A percentile compares a stretch with the other conserved stretches of the same genome.
These are phyloP conservation scores for Gryon sp. DNA, from an alignment of 1,140 invertebrate species.

Conservation along the genomic window DNA sequence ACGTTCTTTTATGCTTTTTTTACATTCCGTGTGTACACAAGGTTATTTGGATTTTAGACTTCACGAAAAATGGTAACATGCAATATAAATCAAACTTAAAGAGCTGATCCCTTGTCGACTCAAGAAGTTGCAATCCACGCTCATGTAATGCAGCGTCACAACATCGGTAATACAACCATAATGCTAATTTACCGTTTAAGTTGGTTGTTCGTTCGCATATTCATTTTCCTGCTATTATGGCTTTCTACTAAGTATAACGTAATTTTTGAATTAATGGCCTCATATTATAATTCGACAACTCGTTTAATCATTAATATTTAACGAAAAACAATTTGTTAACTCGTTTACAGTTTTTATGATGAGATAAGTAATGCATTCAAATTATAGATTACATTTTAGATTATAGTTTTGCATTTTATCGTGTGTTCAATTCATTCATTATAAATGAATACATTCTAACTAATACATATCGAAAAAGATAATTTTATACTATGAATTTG, in stretches of 20 bases:
- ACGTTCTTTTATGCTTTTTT: too few species aligned
- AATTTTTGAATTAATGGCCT: slow-evolving; percentile 6
- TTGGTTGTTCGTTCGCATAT: slow-evolving; percentile 52
- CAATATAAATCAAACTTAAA: slow-evolving; percentile 74
- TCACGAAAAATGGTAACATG: slow-evolving; percentile 33
- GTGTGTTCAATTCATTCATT: too few species aligned
- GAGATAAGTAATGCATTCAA: too few species aligned
- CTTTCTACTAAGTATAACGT: slow-evolving; percentile 31
- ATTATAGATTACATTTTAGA: too few species aligned
- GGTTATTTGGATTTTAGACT: too few species aligned
- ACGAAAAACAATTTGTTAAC: too few species aligned
- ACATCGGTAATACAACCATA: slow-evolving; percentile 76
- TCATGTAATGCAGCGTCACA: slow-evolving; percentile 73
- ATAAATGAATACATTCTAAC: too few species aligned
- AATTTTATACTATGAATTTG: too few species aligned
- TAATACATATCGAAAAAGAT: too few species aligned
- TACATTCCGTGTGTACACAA: too few species aligned
- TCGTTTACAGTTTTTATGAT: too few species aligned
- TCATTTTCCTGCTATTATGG: slow-evolving; percentile 38
- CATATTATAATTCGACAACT: not conserved
- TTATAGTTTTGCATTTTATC: too few species aligned
- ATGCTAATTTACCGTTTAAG: slow-evolving; percentile 77
- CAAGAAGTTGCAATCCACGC: slow-evolving; percentile 59
- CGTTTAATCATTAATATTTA: not conserved
- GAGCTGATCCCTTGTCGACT: slow-evolving; percentile 65